Base-by-base conservation (phyloP, 2,888 invertebrate genomes). In the Stratiomys singularior region DNA sequence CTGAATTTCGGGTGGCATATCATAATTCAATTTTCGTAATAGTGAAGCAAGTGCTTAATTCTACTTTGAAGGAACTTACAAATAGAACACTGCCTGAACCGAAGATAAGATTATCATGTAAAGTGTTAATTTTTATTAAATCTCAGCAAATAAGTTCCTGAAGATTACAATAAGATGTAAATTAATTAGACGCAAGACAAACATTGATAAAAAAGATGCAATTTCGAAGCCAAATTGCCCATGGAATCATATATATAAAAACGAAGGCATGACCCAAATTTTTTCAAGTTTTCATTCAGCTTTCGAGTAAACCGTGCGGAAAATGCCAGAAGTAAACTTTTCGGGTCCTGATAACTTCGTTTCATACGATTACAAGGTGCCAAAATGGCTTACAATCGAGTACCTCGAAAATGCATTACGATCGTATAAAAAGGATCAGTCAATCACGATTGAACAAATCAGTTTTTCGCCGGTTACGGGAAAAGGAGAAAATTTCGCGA, bases 401-500 rank as follows among this genome's bases (percentile, higher is more conserved):
- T 83, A 83, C 67, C 78, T 84, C 5, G 78, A 78, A 5, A 82
- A 82, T 79, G 82, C 83, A n/a, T 77, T 84, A n/a, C 77, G 52
- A 13, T 79, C 80, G 5, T 81, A 81, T 76, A 81, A 81, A 25
- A 72, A 79, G 28, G 78, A 85, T 78, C 64, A 72, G 4, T 76
- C 78, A 4, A 78, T 85, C 0, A 76, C 77, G 47, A 76, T 86
- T 11, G 76, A 23, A 0, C 79, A 81, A 11, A 72, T 85, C 46
- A 66, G 46, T 4, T 80, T 82, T 5, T 80, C 78, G 52, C 83
- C 84, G 0, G 85, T 84, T 1, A 83, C 83, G 1, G 76, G 82
- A 2, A 84, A 84, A 76, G 85, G 85, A 30, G 85, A 85, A 28
- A 85, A 84, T 72, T 85, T 84, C 76, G 83, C 83, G 64, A 84